Conservation (phyloP, 2,113 vertebrate genomes). For the Loxodonta africana region DNA sequence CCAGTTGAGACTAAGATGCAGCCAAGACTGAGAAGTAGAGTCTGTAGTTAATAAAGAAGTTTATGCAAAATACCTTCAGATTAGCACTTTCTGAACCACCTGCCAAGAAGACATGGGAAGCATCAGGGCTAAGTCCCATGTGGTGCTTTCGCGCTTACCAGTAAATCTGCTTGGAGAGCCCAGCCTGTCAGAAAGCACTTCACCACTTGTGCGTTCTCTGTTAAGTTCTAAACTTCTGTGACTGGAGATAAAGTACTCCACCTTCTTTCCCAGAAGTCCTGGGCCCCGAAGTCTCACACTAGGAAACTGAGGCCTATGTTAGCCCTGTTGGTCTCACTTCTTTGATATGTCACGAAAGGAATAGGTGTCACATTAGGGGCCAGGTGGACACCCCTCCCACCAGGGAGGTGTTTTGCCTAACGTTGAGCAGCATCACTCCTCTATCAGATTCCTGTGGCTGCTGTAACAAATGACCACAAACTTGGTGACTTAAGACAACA, state of each 20-base stretch:
- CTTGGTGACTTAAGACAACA: background rate
- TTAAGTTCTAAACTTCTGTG: slow-evolving; percentile 28
- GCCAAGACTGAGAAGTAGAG: background rate
- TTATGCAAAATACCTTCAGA: slow-evolving; percentile 12
- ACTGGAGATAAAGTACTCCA: background rate
- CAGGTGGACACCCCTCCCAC: background rate
- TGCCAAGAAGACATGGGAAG: slow-evolving; percentile 36
- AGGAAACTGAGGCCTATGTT: background rate
- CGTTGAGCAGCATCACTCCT: background rate
- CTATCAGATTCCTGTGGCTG: background rate
- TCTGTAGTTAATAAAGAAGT: slow-evolving; percentile 19
- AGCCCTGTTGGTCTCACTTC: background rate
- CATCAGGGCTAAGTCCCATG: background rate
- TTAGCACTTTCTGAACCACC: slow-evolving; percentile 24
- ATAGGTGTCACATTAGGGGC: background rate
- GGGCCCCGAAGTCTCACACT: background rate
- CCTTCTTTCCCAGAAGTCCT: background rate
- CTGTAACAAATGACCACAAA: background rate
- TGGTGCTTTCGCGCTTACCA: background rate
- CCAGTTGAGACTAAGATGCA: background rate
- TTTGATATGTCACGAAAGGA: slow-evolving; percentile 18
- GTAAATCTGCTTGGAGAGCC: background rate
- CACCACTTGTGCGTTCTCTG: background rate
- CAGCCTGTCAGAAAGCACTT: background rate
- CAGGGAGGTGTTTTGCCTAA: background rate